phyloP scores from a whole-genome alignment of 2,888 invertebrate genomes.

The Alitta virens region DNA sequence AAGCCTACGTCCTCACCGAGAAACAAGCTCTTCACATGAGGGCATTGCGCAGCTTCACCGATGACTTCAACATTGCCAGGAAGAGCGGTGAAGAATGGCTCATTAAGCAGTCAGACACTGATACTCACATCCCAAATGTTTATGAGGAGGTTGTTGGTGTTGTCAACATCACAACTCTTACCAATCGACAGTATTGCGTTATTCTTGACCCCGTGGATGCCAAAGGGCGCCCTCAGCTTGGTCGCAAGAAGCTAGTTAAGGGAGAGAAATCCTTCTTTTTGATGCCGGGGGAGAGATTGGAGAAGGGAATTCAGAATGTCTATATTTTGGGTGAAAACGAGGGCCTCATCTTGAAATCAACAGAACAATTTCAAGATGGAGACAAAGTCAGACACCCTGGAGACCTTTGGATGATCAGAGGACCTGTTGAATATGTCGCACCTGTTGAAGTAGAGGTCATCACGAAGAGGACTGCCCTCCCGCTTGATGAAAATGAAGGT shows the following conservation, averaged over 20 bases:
- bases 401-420: slow-evolving; percentile 60
- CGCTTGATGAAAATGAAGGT: slow-evolving; percentile 61
- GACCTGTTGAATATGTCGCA: slow-evolving; percentile 61
- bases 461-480: slow-evolving; percentile 57
- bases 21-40: slow-evolving; percentile 60
- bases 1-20: slow-evolving; percentile 60
- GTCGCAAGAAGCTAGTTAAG: slow-evolving; percentile 59
- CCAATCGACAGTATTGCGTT: slow-evolving; percentile 60
- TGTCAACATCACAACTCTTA: slow-evolving; percentile 59
- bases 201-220: slow-evolving; percentile 58
- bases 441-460: slow-evolving; percentile 60
- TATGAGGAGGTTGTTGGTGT: slow-evolving; percentile 59
- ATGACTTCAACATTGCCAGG: slow-evolving; percentile 55
- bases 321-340: slow-evolving; percentile 60
- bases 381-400: slow-evolving; percentile 55
- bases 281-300: slow-evolving; percentile 59
- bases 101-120: slow-evolving; percentile 58
- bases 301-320: slow-evolving; percentile 59
- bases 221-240: slow-evolving; percentile 54
- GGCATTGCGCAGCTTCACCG: slow-evolving; percentile 57
- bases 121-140: slow-evolving; percentile 61
- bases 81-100: slow-evolving; percentile 62
- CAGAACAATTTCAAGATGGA: slow-evolving; percentile 55
- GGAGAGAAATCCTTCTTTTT: slow-evolving; percentile 61
- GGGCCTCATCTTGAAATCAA: slow-evolving; percentile 58